Percentiles rank a stretch among this genome's conserved stretches.
Evolutionary conservation across 2,888 invertebrate genomes (phyloP).

Genomic region (Bellardia bayeri): DNA sequence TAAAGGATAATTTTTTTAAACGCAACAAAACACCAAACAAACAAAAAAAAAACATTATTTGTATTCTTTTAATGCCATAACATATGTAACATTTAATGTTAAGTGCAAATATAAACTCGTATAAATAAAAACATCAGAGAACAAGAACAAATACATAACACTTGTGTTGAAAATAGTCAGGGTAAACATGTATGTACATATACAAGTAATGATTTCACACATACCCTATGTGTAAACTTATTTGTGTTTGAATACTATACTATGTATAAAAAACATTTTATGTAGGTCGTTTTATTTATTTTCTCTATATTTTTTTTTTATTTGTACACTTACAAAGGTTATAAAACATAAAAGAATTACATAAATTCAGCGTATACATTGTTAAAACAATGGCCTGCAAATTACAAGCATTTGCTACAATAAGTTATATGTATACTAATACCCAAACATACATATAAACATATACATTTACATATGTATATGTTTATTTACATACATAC

Average conservation of each 20-base stretch:
- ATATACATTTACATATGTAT: not conserved
- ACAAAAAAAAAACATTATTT: constrained; percentile 9
- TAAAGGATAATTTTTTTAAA: constrained; percentile 6
- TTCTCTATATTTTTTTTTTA: constrained; percentile 4
- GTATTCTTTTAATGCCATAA: constrained; percentile 39
- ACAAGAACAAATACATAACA: constrained; percentile 28
- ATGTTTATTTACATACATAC: not conserved
- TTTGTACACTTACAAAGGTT: constrained; percentile 38
- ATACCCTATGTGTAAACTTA: not conserved
- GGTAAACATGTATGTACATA: not conserved
- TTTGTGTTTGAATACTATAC: not conserved
- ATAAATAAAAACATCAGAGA: constrained; percentile 28
- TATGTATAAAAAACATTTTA: not conserved
- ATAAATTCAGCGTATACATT: constrained; percentile 49
- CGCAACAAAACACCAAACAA: no score
- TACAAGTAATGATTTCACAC: constrained; percentile 9
- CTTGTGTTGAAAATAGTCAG: constrained; percentile 31
- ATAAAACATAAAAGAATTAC: constrained; percentile 49
- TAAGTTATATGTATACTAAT: not conserved
- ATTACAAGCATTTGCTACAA: constrained; percentile 57
- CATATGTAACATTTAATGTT: constrained; percentile 63
- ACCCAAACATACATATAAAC: not conserved
- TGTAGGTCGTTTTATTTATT: constrained; percentile 23
- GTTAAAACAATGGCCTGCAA: constrained; percentile 67
- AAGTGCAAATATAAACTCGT: constrained; percentile 24